Base-by-base conservation (phyloP, 2,888 invertebrate species). In the Taphrorychus bicolor region DNA sequence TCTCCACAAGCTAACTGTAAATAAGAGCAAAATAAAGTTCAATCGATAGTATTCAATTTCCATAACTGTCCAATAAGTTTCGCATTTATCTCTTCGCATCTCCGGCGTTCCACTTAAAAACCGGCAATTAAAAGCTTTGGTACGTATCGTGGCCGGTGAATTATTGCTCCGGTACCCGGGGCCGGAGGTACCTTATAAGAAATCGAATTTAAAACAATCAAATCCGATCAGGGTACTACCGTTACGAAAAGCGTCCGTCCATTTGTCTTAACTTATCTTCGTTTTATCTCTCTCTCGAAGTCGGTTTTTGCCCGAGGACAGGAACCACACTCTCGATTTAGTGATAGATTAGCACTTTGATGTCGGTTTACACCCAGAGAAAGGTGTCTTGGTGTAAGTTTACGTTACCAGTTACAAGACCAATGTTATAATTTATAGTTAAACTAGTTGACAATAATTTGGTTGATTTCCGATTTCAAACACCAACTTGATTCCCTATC, bases 141-240 rank as follows among this genome's bases (percentile, higher is more conserved):
- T 48, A 16, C 17, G 7, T 48, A 48, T 48, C 48, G 48, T 16
- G 19, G 16, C 9, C 16, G 16, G 54, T 54, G 54, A 54, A 54
- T 54, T 54, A 54, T 54, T 54, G 54, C 17, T 24, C 14, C 32
- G n/a, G 32, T 54, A 51, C 51, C n/a, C 16, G 52, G 52, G 7
- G 52, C 18, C 51, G 19, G 51, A 51, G 21, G 21, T 18, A n/a
- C 23, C 14, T 21, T 51, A 24, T 17, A 21, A 51, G 51, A 23
- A 54, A 54, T 54, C 54, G 54, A 54, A 54, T 54, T 54, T 54
- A 24, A 54, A 54, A 54, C 54, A 54, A 54, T 54, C 11, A 54
- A 17, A 16, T 54, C 18, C 32, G 54, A 24, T 54, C 54, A 16
- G 14, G 54, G 54, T 32, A 54, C 54, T 54, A 54, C 54, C 54